A percentile compares a stretch with the other conserved stretches of the same genome.
phyloP scores from a whole-genome alignment of 2,113 vertebrate genomes.

The Junco hyemalis region DNA sequence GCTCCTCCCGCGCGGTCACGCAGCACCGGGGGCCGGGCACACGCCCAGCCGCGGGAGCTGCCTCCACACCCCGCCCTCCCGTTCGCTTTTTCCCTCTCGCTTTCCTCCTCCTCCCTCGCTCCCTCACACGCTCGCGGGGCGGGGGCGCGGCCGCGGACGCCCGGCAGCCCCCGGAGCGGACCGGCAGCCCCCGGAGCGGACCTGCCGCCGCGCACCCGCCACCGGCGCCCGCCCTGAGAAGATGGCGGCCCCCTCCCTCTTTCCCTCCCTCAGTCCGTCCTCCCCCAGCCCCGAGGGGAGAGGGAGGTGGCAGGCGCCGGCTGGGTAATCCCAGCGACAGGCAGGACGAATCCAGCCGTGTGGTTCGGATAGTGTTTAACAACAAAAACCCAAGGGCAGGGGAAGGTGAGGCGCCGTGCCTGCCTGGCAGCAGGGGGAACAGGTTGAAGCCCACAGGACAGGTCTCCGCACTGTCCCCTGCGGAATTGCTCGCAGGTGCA shows the following conservation, averaged over 20 bases:
- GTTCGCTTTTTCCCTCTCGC: neutral
- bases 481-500: neutral
- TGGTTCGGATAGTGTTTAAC: neutral
- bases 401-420: neutral
- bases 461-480: neutral
- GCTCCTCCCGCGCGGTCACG: conserved; percentile 40
- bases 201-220: neutral
- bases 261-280: neutral
- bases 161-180: neutral
- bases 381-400: neutral
- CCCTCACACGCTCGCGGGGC: neutral
- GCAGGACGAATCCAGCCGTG: neutral
- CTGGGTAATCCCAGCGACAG: neutral
- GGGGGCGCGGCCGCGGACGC: neutral
- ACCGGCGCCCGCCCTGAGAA: neutral
- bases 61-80: neutral
- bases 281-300: neutral
- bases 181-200: neutral
- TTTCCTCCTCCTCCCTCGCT: neutral
- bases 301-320: neutral
- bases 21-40: conserved; percentile 27
- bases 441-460: neutral
- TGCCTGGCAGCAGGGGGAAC: neutral
- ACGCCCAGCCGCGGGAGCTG: conserved; percentile 17
- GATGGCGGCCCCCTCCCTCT: conserved; percentile 13